phyloP scores from a whole-genome alignment of 2,113 vertebrate species.

The Mystacornis crossleyi region DNA sequence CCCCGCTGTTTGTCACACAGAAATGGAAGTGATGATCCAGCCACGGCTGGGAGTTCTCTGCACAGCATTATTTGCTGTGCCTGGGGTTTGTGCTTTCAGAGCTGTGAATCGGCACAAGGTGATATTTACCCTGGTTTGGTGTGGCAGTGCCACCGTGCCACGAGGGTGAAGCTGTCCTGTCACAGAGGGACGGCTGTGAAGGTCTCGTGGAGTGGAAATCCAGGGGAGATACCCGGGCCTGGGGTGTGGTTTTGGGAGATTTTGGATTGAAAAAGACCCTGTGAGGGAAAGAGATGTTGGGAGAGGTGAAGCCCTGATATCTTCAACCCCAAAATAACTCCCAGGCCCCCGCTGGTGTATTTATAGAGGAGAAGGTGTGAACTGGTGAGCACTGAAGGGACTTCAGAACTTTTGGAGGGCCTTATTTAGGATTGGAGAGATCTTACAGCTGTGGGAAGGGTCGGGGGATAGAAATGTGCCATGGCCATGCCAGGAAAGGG shows the following conservation, averaged over 20 bases:
- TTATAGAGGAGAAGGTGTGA: neutral
- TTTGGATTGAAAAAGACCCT: neutral
- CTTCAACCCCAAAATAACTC: neutral
- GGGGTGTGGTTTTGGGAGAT: neutral
- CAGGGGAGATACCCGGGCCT: too few species aligned
- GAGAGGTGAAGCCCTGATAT: neutral
- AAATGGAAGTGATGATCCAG: neutral
- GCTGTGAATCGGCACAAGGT: too few species aligned
- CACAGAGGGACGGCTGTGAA: too few species aligned
- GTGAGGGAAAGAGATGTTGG: neutral
- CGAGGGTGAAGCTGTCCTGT: neutral
- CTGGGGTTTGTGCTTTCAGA: neutral
- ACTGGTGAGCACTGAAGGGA: neutral
- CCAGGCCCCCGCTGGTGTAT: neutral
- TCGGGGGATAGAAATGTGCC: neutral
- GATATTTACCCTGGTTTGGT: neutral
- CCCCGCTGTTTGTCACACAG: neutral
- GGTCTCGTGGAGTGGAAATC: neutral
- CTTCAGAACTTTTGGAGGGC: too few species aligned
- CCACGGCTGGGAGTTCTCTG: neutral
- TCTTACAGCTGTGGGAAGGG: neutral
- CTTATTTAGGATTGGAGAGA: neutral
- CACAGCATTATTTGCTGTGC: neutral
- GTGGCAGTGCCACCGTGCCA: neutral
- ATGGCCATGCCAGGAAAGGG: too few species aligned